Evolutionary conservation across 2,888 invertebrate species (phyloP).

Genomic region (Himalopsyche tibetana): DNA sequence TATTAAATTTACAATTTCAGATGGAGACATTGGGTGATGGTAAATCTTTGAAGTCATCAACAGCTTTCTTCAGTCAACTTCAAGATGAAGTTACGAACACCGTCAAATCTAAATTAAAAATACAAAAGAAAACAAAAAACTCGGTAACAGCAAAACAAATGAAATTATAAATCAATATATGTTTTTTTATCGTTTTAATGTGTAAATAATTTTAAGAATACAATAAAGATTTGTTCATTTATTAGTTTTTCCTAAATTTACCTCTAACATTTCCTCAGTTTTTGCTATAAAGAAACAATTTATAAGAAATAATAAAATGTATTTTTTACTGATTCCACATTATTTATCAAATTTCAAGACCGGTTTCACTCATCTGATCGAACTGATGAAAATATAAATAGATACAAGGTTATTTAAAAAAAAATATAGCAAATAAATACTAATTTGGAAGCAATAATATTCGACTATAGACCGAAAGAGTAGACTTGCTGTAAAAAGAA

Average conservation of each 20-base stretch:
- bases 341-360: no score
- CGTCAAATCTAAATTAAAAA: conserved; percentile 73
- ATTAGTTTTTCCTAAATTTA: neutral
- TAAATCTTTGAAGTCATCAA: conserved; percentile 83
- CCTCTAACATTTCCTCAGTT: no score
- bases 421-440: no score
- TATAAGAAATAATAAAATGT: no score
- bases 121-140: conserved; percentile 58
- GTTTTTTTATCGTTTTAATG: conserved; percentile 68
- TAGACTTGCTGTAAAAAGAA: no score
- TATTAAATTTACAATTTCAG: conserved; percentile 67
- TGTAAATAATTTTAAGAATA: conserved; percentile 31
- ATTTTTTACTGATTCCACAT: no score
- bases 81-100: conserved; percentile 84
- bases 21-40: conserved; percentile 73
- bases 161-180: conserved; percentile 59
- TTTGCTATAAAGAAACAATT: no score
- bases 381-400: no score
- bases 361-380: no score
- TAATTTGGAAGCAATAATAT: no score
- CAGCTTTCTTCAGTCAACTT: conserved; percentile 90
- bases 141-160: conserved; percentile 61
- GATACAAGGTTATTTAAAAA: no score
- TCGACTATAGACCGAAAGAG: no score
- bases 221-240: neutral